These are phyloP conservation scores for Fregetta grallaria DNA, from an alignment of 2,113 vertebrate species.

Conservation along the genomic window DNA sequence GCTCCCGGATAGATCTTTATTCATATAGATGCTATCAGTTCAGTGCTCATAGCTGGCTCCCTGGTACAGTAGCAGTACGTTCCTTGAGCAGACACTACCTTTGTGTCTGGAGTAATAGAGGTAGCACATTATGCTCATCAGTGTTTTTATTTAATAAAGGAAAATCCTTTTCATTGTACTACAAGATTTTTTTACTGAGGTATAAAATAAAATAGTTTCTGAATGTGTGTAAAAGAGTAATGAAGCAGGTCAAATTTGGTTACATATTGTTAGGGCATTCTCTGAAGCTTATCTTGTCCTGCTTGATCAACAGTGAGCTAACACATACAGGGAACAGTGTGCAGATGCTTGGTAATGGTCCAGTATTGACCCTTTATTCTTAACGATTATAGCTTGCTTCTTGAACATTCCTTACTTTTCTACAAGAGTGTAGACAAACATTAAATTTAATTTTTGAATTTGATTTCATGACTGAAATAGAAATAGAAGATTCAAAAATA, in stretches of 20 bases:
- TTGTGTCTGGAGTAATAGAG: neutral
- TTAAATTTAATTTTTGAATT: neutral
- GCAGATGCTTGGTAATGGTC: neutral
- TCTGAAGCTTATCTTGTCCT: neutral
- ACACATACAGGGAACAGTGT: neutral
- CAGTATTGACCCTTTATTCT: neutral
- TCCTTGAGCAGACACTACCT: neutral
- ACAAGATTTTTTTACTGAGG: neutral
- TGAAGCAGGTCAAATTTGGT: neutral
- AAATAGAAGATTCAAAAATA: neutral
- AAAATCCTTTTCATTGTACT: neutral
- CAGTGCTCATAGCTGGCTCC: neutral
- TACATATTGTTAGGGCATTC: neutral
- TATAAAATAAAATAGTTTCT: neutral
- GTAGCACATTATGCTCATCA: neutral
- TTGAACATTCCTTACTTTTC: neutral
- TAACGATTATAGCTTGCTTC: neutral
- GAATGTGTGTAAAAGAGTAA: neutral
- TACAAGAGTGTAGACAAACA: neutral
- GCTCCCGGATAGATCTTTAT: neutral
- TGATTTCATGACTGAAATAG: neutral
- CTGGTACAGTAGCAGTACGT: rapidly evolving
- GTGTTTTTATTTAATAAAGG: neutral
- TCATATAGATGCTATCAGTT: neutral
- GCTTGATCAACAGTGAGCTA: neutral